phyloP scores from a whole-genome alignment of 2,113 vertebrate species.

The Salminus brasiliensis region DNA sequence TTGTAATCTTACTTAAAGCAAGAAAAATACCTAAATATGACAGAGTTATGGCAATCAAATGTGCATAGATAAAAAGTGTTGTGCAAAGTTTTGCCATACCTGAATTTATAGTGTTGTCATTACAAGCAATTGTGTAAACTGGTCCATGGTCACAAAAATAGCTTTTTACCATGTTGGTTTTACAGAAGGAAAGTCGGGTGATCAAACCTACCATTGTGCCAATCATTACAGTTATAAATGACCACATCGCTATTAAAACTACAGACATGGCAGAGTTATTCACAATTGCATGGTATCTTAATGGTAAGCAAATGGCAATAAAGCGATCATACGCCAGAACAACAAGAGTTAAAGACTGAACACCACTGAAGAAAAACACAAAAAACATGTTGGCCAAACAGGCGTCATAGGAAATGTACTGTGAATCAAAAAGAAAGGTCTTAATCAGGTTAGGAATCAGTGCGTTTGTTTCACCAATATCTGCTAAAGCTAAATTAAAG shows the following conservation, averaged over 20 bases:
- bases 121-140: slow-evolving; percentile 62
- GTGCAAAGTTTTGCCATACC: background rate
- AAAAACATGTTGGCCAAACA: slow-evolving; percentile 73
- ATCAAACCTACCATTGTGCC: slow-evolving; percentile 45
- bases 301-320: slow-evolving; percentile 70
- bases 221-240: slow-evolving; percentile 18
- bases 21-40: slow-evolving; percentile 42
- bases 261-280: slow-evolving; percentile 61
- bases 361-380: slow-evolving; percentile 59
- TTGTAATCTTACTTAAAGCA: slow-evolving; percentile 54
- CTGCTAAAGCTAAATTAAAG: slow-evolving; percentile 71
- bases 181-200: slow-evolving; percentile 69
- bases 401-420: slow-evolving; percentile 59
- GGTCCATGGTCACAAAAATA: slow-evolving; percentile 71
- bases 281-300: slow-evolving; percentile 58
- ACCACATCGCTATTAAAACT: slow-evolving; percentile 60
- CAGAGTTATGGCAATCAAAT: slow-evolving; percentile 42
- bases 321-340: slow-evolving; percentile 71
- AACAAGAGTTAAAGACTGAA: slow-evolving; percentile 64
- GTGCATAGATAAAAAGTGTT: slow-evolving; percentile 33
- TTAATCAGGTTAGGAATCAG: slow-evolving; percentile 72
- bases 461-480: slow-evolving; percentile 65
- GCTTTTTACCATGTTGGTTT: slow-evolving; percentile 66
- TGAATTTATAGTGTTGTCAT: slow-evolving; percentile 57
- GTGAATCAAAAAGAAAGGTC: slow-evolving; percentile 66